phyloP scores from a whole-genome alignment of 2,888 invertebrate species.

The Ochlodes sylvanus region DNA sequence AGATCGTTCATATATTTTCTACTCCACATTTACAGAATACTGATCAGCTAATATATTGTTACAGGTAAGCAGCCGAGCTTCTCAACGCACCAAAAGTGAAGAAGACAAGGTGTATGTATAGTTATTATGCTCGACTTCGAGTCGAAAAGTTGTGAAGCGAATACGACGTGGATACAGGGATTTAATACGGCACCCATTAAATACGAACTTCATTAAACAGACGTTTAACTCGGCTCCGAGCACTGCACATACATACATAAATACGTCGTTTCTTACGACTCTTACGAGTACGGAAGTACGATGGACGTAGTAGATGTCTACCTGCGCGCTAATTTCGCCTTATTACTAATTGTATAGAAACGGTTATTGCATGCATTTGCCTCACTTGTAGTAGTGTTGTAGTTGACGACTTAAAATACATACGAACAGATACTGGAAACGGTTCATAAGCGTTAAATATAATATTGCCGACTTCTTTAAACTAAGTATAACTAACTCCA shows the following conservation, averaged over 20 bases:
- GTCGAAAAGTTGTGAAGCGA: not conserved
- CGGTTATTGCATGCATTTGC: slow-evolving; percentile 9
- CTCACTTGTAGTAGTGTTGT: not conserved
- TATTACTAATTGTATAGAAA: slow-evolving; percentile 13
- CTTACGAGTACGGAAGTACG: not conserved
- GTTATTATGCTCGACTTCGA: not conserved
- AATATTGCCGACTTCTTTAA: too few species aligned
- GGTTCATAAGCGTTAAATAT: too few species aligned
- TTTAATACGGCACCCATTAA: slow-evolving; percentile 11
- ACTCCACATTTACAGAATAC: not conserved
- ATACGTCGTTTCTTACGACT: slow-evolving; percentile 1
- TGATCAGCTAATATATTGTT: slow-evolving; percentile 19
- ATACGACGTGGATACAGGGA: slow-evolving; percentile 7
- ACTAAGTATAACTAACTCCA: too few species aligned
- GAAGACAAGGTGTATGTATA: not conserved
- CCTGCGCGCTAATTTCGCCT: not conserved
- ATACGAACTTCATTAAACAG: slow-evolving; percentile 16
- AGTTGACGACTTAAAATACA: not conserved
- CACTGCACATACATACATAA: not conserved
- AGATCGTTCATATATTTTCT: too few species aligned
- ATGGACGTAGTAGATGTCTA: not conserved
- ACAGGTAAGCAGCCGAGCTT: slow-evolving; percentile 20
- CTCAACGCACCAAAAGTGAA: not conserved
- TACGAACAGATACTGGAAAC: too few species aligned
- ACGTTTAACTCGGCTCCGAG: slow-evolving; percentile 12